phyloP scores from a whole-genome alignment of 2,113 vertebrate genomes.

The Upupa epops region DNA sequence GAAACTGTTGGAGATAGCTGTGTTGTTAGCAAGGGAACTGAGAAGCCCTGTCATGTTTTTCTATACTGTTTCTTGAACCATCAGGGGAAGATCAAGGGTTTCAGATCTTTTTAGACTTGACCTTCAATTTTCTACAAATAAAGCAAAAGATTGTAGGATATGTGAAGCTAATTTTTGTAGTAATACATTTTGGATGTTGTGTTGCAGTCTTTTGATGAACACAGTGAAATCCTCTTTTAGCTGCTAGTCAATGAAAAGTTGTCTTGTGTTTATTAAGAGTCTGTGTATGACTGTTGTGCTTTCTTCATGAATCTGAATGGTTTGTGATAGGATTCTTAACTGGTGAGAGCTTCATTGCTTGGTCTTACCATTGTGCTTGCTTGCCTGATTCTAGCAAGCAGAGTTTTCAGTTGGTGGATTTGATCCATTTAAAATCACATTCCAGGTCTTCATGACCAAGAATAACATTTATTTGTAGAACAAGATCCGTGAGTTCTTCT shows the following conservation, averaged over 20 bases:
- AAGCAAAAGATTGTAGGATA: not conserved
- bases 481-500: constrained; percentile 70
- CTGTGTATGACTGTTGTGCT: not conserved
- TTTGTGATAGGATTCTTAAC: not conserved
- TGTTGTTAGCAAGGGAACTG: not conserved
- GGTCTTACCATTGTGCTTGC: not conserved
- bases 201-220: not conserved
- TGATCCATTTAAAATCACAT: not conserved
- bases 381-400: not conserved
- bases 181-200: not conserved
- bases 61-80: not conserved
- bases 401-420: constrained; percentile 23
- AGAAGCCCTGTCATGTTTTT: not conserved
- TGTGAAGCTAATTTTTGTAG: not conserved
- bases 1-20: not conserved
- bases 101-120: not conserved
- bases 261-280: not conserved
- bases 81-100: not conserved
- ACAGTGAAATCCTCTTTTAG: not conserved
- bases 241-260: not conserved
- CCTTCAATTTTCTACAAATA: not conserved
- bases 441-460: constrained; percentile 70
- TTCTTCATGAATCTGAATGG: not conserved
- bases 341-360: not conserved
- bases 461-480: constrained; percentile 50